Evolutionary conservation across 2,113 vertebrate genomes (phyloP).

Genomic region (Prunella himalayana): DNA sequence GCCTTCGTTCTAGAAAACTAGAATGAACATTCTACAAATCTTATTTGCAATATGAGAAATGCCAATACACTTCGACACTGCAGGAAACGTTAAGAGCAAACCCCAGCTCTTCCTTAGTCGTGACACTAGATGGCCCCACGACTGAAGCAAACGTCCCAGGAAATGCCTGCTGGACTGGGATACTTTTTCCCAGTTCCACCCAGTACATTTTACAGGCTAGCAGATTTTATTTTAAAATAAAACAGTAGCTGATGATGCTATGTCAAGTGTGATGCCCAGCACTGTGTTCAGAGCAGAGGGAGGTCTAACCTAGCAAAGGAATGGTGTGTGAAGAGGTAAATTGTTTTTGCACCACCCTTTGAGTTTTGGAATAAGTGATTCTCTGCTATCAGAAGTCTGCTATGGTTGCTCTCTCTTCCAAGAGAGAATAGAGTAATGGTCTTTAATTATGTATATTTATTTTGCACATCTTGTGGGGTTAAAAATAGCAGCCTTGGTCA

Average conservation of each 20-base stretch:
- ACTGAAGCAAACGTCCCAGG: not conserved
- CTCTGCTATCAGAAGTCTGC: not conserved
- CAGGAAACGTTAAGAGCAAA: not conserved
- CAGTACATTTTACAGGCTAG: not conserved
- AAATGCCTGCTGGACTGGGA: accelerated
- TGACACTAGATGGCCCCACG: slow-evolving; percentile 68
- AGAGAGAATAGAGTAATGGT: not conserved
- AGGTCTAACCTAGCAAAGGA: not conserved
- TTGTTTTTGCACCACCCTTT: not conserved
- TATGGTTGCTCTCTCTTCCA: not conserved
- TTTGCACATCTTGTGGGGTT: not conserved
- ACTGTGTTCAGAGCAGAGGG: not conserved
- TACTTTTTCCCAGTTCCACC: not conserved
- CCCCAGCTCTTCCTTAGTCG: not conserved
- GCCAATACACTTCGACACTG: not conserved
- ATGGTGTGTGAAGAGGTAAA: not conserved
- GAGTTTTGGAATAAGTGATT: not conserved
- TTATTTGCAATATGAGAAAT: not conserved
- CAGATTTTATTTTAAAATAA: not conserved
- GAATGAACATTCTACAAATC: not conserved
- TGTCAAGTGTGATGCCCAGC: not conserved
- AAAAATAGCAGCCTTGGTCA: not conserved
- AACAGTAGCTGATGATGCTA: not conserved
- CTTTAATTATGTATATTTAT: not conserved
- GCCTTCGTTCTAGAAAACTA: not conserved